Conservation (phyloP, 1,140 invertebrate species). For the Metopolophium dirhodum region DNA sequence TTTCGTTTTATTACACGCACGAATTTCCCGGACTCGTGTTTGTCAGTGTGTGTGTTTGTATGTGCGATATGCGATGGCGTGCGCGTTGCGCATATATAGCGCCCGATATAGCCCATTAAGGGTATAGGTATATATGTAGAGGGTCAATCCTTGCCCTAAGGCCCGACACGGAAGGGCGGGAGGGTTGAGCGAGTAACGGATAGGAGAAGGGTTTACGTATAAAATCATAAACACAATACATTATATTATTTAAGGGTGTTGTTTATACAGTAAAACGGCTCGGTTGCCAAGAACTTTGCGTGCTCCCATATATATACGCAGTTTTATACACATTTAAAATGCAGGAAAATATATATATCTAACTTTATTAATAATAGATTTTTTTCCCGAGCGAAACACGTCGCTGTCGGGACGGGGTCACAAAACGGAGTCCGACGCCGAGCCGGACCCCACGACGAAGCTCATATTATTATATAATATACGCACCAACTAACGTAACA, state of each 20-base stretch:
- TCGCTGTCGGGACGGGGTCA: not conserved
- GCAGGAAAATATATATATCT: not conserved
- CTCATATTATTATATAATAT: not conserved
- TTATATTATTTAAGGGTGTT: constrained; percentile 57
- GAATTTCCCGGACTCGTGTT: constrained; percentile 21
- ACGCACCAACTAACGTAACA: not conserved
- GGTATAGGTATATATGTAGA: constrained; percentile 28
- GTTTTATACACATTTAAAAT: not conserved
- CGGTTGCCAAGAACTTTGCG: constrained; percentile 55
- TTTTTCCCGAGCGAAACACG: constrained; percentile 6
- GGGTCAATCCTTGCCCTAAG: not conserved
- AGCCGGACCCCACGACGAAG: not conserved
- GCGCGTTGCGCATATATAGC: not conserved
- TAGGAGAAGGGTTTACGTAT: constrained; percentile 8
- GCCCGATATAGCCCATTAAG: constrained; percentile 17
- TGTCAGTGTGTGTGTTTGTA: constrained; percentile 4
- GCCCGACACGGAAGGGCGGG: not conserved
- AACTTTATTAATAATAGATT: constrained; percentile 43
- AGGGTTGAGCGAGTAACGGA: not conserved
- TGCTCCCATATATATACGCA: constrained; percentile 3
- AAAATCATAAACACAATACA: constrained; percentile 47
- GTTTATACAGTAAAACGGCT: constrained; percentile 55
- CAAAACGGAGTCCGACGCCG: not conserved
- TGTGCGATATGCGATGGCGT: constrained; percentile 3
- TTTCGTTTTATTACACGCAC: constrained; percentile 52